Evolutionary conservation across 64 coral and sea anemone species (phyloP).

Genomic region (Actinia equina): DNA sequence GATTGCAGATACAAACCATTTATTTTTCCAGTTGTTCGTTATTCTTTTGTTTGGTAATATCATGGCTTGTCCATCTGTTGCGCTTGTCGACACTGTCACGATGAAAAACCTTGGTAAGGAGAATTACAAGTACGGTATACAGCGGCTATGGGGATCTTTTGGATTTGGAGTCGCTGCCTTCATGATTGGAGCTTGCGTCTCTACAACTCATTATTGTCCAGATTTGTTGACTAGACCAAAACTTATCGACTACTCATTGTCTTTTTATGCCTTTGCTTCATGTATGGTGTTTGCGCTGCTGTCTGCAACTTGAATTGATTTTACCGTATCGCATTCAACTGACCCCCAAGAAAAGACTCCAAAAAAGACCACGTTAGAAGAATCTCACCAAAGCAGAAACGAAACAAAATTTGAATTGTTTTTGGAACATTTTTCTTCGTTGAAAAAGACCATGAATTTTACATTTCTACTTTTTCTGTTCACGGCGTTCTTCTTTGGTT

Average conservation of each 20-base stretch:
- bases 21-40: constrained; percentile 40
- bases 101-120: constrained; percentile 28
- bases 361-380: too few species aligned
- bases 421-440: background rate
- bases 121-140: constrained; percentile 40
- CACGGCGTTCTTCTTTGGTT: constrained; percentile 37
- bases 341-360: background rate
- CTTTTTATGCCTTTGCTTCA: constrained; percentile 45
- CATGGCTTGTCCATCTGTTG: constrained; percentile 39
- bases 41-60: constrained; percentile 62
- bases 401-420: background rate
- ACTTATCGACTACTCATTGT: constrained; percentile 33
- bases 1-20: constrained; percentile 1
- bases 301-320: background rate
- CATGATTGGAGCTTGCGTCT: constrained; percentile 29
- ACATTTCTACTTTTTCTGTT: constrained; percentile 36
- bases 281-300: constrained; percentile 40
- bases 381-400: background rate
- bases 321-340: background rate
- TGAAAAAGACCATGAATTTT: background rate
- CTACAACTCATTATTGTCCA: constrained; percentile 31
- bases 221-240: constrained; percentile 3
- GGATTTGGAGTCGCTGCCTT: constrained; percentile 56
- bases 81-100: constrained; percentile 47
- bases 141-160: constrained; percentile 57